A percentile compares a stretch with the other conserved stretches of the same genome.
Evolutionary conservation across 2,888 invertebrate species (phyloP).

Genomic region (Lordiphosa fenestrarum): DNA sequence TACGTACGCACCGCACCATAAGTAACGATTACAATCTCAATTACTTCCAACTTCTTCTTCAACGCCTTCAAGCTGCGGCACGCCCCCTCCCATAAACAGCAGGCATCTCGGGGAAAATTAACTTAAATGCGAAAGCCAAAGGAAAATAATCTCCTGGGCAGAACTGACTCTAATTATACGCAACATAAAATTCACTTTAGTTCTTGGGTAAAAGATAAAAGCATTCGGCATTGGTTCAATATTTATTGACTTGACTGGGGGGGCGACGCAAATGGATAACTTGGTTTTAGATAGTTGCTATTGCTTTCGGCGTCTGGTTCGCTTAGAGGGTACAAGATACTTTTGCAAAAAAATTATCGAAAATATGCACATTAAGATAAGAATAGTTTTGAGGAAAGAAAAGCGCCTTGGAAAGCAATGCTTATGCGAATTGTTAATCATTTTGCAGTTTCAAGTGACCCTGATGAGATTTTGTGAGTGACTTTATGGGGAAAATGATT

Average conservation of each 20-base stretch:
- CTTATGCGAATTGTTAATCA: too few species aligned
- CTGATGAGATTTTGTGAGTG: too few species aligned
- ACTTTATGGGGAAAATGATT: too few species aligned
- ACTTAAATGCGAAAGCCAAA: constrained; percentile 52
- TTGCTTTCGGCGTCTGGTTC: not conserved
- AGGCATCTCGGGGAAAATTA: constrained; percentile 48
- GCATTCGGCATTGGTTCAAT: constrained; percentile 23
- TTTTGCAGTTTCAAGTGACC: too few species aligned
- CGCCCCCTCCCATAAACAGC: constrained; percentile 59
- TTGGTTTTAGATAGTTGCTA: not conserved
- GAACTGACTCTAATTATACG: constrained; percentile 71
- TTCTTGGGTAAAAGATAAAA: constrained; percentile 26
- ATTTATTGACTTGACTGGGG: constrained; percentile 53
- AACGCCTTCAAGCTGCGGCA: constrained; percentile 29
- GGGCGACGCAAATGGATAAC: not conserved
- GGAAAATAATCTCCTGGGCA: constrained; percentile 62
- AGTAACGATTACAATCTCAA: constrained; percentile 76
- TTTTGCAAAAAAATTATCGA: not conserved
- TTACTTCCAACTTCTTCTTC: constrained; percentile 51
- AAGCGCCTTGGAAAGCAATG: too few species aligned
- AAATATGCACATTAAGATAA: not conserved
- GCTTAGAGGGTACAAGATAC: not conserved
- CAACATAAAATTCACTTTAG: constrained; percentile 72
- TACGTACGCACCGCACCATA: constrained; percentile 38
- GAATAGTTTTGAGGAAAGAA: too few species aligned